phyloP scores from a whole-genome alignment of 2,113 vertebrate genomes.

The Labrus mixtus region DNA sequence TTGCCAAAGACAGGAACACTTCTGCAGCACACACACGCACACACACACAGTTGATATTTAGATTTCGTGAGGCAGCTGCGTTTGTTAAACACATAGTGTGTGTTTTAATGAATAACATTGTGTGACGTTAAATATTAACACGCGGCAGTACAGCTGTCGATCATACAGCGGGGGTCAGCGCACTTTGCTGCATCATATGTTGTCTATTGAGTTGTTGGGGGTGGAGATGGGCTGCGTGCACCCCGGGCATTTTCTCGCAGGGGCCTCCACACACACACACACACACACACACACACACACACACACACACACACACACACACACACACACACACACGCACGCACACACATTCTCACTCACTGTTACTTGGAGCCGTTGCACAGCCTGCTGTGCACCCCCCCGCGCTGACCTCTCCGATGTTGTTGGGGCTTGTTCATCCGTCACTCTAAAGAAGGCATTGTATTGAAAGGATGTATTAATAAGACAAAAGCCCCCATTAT shows the following conservation, averaged over 20 bases:
- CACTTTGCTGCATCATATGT: conserved; percentile 45
- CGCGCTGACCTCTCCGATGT: conserved; percentile 62
- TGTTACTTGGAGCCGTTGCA: conserved; percentile 62
- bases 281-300: no score
- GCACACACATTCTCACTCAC: background rate
- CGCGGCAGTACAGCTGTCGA: conserved; percentile 19
- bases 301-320: no score
- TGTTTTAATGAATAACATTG: conserved; percentile 66
- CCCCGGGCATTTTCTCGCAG: conserved; percentile 13
- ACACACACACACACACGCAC: no score
- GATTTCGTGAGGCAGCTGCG: conserved; percentile 31
- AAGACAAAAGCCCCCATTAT: conserved; percentile 84
- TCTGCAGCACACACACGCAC: background rate
- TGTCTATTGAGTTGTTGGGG: conserved; percentile 39
- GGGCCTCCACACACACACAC: conserved; percentile 15
- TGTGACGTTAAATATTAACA: conserved; percentile 74
- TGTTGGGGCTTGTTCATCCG: conserved; percentile 83
- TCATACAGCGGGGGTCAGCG: conserved; percentile 2
- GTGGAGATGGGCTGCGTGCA: conserved; percentile 21
- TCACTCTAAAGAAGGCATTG: conserved; percentile 81
- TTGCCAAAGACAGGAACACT: background rate
- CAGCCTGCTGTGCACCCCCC: conserved; percentile 57
- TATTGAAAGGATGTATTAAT: conserved; percentile 82
- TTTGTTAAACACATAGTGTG: conserved; percentile 19
- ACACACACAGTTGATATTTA: background rate